Evolutionary conservation across 1,140 invertebrate species (phyloP).

Genomic region (Phenacoccus solenopsis): DNA sequence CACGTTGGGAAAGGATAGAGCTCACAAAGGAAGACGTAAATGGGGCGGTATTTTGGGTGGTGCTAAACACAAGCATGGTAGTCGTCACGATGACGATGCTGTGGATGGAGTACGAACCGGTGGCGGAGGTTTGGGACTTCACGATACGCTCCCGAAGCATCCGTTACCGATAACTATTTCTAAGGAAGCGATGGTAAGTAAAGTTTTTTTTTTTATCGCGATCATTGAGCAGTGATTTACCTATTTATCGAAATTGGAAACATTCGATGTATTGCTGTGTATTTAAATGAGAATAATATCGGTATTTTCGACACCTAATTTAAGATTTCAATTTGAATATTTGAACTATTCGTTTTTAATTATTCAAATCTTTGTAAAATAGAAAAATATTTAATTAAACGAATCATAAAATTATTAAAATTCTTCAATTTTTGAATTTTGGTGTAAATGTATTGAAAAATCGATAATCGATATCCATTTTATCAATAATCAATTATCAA

Average conservation of each 20-base stretch:
- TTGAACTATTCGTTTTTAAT: no score
- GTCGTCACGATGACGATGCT: slow-evolving; percentile 6
- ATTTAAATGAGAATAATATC: slow-evolving; percentile 16
- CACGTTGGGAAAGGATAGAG: slow-evolving; percentile 26
- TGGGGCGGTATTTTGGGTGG: slow-evolving; percentile 28
- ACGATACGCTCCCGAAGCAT: slow-evolving; percentile 40
- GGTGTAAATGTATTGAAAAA: no score
- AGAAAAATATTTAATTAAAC: no score
- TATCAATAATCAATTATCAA: no score
- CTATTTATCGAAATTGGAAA: neutral
- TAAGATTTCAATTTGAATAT: no score
- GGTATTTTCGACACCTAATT: no score
- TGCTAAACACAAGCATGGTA: slow-evolving; percentile 25
- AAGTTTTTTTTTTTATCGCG: neutral
- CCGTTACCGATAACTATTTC: slow-evolving; percentile 54
- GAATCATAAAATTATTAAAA: no score
- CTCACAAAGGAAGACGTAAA: slow-evolving; percentile 27
- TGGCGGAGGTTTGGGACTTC: neutral
- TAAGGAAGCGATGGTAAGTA: slow-evolving; percentile 57
- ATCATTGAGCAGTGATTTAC: no score
- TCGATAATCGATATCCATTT: no score
- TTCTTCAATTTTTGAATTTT: no score
- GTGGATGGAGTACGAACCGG: neutral
- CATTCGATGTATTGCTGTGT: neutral
- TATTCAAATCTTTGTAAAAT: no score